These are phyloP conservation scores for Cantharis rustica DNA, from an alignment of 2,888 invertebrate genomes.

Conservation along the genomic window DNA sequence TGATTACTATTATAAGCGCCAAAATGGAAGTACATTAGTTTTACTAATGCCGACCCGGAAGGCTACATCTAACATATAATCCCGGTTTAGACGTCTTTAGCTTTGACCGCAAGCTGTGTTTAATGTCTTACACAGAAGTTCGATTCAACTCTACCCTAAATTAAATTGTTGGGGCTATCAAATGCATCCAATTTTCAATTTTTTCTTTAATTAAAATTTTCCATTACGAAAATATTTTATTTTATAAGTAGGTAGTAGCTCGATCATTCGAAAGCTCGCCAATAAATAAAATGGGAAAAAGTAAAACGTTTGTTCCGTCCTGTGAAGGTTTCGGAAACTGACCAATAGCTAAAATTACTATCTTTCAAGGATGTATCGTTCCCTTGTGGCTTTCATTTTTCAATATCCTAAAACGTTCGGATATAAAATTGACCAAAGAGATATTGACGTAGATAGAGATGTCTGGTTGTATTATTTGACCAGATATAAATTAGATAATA, in stretches of 20 bases:
- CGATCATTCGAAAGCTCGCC: background rate
- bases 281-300: background rate
- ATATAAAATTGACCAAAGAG: slow-evolving; percentile 52
- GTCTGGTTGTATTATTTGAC: slow-evolving; percentile 20
- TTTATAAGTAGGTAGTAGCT: too few relatives aligned
- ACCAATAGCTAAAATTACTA: slow-evolving; percentile 38
- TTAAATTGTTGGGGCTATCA: background rate
- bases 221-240: background rate
- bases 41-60: background rate
- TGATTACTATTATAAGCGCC: slow-evolving; percentile 1
- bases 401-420: slow-evolving; percentile 54
- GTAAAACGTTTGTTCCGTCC: slow-evolving; percentile 3
- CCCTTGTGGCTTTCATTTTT: slow-evolving; percentile 53
- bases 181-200: background rate
- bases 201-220: background rate
- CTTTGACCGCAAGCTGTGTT: slow-evolving; percentile 13
- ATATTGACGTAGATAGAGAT: slow-evolving; percentile 44
- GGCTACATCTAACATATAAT: background rate
- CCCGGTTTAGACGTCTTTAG: slow-evolving; percentile 12
- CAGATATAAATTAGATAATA: slow-evolving; percentile 13
- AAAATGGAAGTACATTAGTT: background rate
- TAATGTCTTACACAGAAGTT: slow-evolving; percentile 3
- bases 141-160: background rate
- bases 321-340: slow-evolving; percentile 32
- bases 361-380: slow-evolving; percentile 50